These are phyloP conservation scores for Drosophila pseudotalamancana DNA, from an alignment of 2,888 invertebrate species.

Conservation along the genomic window DNA sequence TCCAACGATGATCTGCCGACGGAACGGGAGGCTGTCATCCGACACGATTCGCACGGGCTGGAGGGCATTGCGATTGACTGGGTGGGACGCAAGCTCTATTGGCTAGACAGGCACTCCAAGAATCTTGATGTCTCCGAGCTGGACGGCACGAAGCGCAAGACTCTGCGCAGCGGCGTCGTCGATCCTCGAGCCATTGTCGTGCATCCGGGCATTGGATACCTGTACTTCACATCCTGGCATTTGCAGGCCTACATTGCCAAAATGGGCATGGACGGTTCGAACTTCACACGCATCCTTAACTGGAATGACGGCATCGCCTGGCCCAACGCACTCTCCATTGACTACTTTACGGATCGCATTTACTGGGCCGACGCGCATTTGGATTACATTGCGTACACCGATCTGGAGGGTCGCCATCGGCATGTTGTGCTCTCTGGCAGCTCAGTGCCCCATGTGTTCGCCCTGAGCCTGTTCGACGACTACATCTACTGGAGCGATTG, in stretches of 20 bases:
- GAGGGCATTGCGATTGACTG: conserved; percentile 99
- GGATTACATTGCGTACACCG: conserved; percentile 97
- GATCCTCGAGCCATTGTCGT: conserved; percentile 98
- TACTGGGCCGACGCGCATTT: conserved; percentile 99
- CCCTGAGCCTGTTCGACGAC: conserved; percentile 96
- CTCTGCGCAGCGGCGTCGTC: conserved; percentile 93
- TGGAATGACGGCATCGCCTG: conserved; percentile 98
- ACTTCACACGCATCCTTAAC: conserved; percentile 93
- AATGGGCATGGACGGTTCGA: conserved; percentile 98
- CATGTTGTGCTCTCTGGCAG: conserved; percentile 92
- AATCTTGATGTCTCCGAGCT: conserved; percentile 97
- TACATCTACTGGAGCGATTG: conserved; percentile 98
- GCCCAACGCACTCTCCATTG: conserved; percentile 99
- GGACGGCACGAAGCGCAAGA: conserved; percentile 95
- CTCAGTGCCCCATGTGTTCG: conserved; percentile 97
- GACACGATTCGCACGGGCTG: conserved; percentile 97
- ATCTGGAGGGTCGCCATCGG: conserved; percentile 95
- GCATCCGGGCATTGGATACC: conserved; percentile 96
- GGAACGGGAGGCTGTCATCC: conserved; percentile 91
- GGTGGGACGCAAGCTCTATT: conserved; percentile 97
- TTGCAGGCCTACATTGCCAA: conserved; percentile 97
- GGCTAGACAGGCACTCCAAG: conserved; percentile 97
- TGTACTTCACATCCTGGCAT: conserved; percentile 99
- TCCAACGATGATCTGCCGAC: conserved; percentile 86
- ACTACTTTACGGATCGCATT: conserved; percentile 97